Evolutionary conservation across 2,113 vertebrate genomes (phyloP), one percentile per base, ranked within the genome.

Genomic region (Lagenorhynchus albirostris): DNA sequence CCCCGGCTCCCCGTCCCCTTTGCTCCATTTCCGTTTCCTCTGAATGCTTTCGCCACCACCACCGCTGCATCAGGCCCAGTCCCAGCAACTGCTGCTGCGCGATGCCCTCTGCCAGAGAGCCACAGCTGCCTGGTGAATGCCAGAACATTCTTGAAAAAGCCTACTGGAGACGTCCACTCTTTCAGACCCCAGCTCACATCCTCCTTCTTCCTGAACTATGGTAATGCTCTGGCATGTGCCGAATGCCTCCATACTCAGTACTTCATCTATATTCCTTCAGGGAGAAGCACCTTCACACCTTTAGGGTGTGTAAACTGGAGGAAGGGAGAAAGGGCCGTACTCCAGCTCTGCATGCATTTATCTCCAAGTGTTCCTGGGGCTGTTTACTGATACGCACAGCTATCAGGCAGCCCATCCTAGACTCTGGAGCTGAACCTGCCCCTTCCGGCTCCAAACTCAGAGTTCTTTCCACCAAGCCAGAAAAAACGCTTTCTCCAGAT

Each of bases 1-100:
- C 53, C 53, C 53, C 53, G 6, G 53, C 53, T 53, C 29, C 44
- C n/a, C 55, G 31, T 89, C 23, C 17, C 50, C 91, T 98, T 91
- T 87, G 81, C 9, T 93, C 95, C 55, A 76, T 31, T 97, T 83
- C 63, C 36, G 36, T 73, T 91, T 93, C 71, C 77, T 93, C 63
- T 7, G 41, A 77, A 70, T 0, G 8, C 65, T 96, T 88, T 94
- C 6, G 0, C 71, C 93, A 89, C 67, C 29, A 31, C 12, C 5
- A 33, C 80, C 15, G 9, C 55, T 38, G 86, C 73, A 11, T 65
- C 17, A 25, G 74, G 74, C 93, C 26, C 15, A 2, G 9, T 67
- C 94, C 91, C 98, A 95, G 90, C 44, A 65, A 26, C 15, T 2
- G 53, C 70, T 76, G 10, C 67, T 58, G 81, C 36, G 44, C 0